Conservation (phyloP, 2,797 vertebrate species). For the Rhinophrynus dorsalis region DNA sequence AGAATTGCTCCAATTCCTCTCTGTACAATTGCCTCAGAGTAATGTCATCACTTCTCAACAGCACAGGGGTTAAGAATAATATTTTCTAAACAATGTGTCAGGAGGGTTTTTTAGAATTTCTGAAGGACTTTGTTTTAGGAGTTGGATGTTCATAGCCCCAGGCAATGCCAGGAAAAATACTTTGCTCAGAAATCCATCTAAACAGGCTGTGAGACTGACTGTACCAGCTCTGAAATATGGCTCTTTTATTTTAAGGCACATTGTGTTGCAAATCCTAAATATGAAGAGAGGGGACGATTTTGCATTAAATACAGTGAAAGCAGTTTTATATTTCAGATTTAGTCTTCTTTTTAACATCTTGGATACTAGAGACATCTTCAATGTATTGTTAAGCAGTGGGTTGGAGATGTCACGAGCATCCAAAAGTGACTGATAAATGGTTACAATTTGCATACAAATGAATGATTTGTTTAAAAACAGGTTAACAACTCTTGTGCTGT, state of each 20-base stretch:
- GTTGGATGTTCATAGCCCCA: conserved; percentile 63
- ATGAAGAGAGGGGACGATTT: conserved; percentile 59
- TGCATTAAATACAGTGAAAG: conserved; percentile 57
- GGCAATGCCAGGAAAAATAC: conserved; percentile 58
- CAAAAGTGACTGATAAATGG: too few species aligned
- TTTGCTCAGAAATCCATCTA: conserved; percentile 42
- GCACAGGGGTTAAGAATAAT: conserved; percentile 19
- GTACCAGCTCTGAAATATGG: conserved; percentile 6
- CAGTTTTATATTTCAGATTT: conserved; percentile 59
- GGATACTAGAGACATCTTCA: too few species aligned
- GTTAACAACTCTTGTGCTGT: too few species aligned
- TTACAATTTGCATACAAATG: too few species aligned
- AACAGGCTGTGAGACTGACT: conserved; percentile 34
- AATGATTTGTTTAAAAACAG: too few species aligned
- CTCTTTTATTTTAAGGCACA: conserved; percentile 21
- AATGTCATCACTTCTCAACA: not conserved
- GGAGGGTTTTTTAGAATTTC: conserved; percentile 51
- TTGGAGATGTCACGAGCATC: too few species aligned
- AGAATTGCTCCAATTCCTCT: too few species aligned
- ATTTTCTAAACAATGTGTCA: conserved; percentile 18
- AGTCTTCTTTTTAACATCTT: too few species aligned
- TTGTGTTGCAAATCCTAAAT: conserved; percentile 55
- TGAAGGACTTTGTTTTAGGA: conserved; percentile 62
- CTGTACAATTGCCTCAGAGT: too few species aligned
- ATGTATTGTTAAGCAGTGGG: too few species aligned